Evolutionary conservation across 2,797 vertebrate genomes (phyloP).

Genomic region (Falco peregrinus): DNA sequence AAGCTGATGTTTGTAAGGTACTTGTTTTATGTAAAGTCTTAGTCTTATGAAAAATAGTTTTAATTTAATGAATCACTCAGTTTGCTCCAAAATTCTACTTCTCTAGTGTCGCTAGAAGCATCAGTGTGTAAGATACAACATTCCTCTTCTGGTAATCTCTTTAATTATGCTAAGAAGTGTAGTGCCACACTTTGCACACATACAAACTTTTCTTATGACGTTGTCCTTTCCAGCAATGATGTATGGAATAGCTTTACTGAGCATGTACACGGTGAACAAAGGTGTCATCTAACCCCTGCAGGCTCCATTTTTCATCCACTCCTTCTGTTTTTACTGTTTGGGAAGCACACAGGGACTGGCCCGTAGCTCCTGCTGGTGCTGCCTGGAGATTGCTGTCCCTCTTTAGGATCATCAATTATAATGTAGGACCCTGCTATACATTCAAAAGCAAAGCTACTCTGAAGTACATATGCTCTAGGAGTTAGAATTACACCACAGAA

Average conservation of each 20-base stretch:
- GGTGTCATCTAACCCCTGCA: not conserved
- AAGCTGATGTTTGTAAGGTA: not conserved
- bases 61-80: not conserved
- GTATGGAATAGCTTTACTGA: not conserved
- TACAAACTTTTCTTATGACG: not conserved
- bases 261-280: rapidly evolving
- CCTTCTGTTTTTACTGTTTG: not conserved
- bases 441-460: not conserved
- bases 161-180: not conserved
- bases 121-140: not conserved
- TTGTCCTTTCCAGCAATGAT: not conserved
- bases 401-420: not conserved
- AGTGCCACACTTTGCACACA: rapidly evolving
- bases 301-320: not conserved
- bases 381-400: rapidly evolving
- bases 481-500: not conserved
- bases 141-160: not conserved
- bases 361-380: not conserved
- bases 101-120: not conserved
- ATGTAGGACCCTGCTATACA: not conserved
- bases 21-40: not conserved
- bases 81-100: not conserved
- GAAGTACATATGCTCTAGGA: not conserved
- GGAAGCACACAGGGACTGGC: not conserved
- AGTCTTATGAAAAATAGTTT: not conserved